phyloP scores from a whole-genome alignment of 2,888 invertebrate species.

The Xestia sexstrigata region DNA sequence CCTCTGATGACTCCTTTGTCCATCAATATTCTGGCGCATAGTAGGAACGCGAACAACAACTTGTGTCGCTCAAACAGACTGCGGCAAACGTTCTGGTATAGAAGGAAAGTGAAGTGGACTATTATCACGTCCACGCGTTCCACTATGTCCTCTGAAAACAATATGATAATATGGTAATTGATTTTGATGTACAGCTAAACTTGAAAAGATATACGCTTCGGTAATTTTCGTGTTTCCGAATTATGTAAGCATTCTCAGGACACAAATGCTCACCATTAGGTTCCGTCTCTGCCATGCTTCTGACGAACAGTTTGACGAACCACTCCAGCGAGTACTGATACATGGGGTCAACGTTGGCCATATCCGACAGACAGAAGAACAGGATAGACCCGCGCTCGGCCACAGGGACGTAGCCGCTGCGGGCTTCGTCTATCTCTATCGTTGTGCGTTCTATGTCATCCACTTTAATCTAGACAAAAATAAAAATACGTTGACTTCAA shows the following conservation, averaged over 20 bases:
- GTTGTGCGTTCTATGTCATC: slow-evolving; percentile 95
- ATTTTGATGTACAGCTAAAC: neutral
- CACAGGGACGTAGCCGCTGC: slow-evolving; percentile 95
- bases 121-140: slow-evolving; percentile 95
- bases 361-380: slow-evolving; percentile 96
- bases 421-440: slow-evolving; percentile 95
- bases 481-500: neutral
- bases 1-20: slow-evolving; percentile 91
- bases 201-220: neutral
- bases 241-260: neutral
- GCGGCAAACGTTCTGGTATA: slow-evolving; percentile 96
- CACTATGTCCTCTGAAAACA: slow-evolving; percentile 91
- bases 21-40: slow-evolving; percentile 93
- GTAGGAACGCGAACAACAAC: slow-evolving; percentile 95
- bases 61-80: slow-evolving; percentile 97
- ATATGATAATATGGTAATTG: neutral
- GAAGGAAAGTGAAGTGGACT: slow-evolving; percentile 94
- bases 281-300: slow-evolving; percentile 93
- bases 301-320: slow-evolving; percentile 95
- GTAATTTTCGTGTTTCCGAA: neutral
- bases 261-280: slow-evolving; percentile 88
- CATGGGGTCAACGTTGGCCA: slow-evolving; percentile 98
- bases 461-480: slow-evolving; percentile 92
- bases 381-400: slow-evolving; percentile 96
- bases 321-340: slow-evolving; percentile 98